Percentiles rank a stretch among this genome's conserved stretches.
Conservation (phyloP, 1,140 invertebrate genomes). For the Pollicipes pollicipes region DNA sequence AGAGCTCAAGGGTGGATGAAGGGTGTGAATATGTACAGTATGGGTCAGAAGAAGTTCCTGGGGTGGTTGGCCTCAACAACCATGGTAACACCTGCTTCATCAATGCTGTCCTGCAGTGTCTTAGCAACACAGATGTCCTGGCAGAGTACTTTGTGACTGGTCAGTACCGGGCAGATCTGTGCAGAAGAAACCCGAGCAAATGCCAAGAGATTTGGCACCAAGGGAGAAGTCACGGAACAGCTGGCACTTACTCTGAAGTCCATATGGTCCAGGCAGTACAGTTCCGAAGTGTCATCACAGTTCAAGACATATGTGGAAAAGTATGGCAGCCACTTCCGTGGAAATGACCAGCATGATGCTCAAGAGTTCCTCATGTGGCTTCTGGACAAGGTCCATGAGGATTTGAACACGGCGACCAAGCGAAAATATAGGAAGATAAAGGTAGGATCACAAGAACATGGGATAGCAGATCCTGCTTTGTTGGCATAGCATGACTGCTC, state of each 20-base stretch:
- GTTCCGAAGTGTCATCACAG: slow-evolving; percentile 67
- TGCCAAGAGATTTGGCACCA: slow-evolving; percentile 74
- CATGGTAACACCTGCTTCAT: slow-evolving; percentile 95
- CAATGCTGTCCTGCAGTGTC: slow-evolving; percentile 84
- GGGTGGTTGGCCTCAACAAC: slow-evolving; percentile 72
- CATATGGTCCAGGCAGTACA: slow-evolving; percentile 82
- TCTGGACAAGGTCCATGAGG: slow-evolving; percentile 91
- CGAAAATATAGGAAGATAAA: slow-evolving; percentile 83
- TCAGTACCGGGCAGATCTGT: slow-evolving; percentile 75
- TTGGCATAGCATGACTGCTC: too few species aligned
- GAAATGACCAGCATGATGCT: slow-evolving; percentile 82
- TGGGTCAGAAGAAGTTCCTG: slow-evolving; percentile 33
- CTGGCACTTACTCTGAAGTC: slow-evolving; percentile 72
- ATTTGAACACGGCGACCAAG: slow-evolving; percentile 78
- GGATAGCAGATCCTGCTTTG: too few species aligned
- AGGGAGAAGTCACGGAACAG: slow-evolving; percentile 84
- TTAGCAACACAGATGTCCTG: slow-evolving; percentile 79
- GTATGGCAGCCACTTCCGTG: slow-evolving; percentile 71
- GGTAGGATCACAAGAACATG: too few species aligned
- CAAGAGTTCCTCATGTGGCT: slow-evolving; percentile 95
- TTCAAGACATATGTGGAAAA: slow-evolving; percentile 73
- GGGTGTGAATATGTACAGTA: slow-evolving; percentile 12
- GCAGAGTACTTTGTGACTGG: slow-evolving; percentile 90
- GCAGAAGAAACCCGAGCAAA: slow-evolving; percentile 65
- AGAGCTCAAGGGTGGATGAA: background rate